Conservation (phyloP, 2,113 vertebrate genomes). For the Trematocara zebra region DNA sequence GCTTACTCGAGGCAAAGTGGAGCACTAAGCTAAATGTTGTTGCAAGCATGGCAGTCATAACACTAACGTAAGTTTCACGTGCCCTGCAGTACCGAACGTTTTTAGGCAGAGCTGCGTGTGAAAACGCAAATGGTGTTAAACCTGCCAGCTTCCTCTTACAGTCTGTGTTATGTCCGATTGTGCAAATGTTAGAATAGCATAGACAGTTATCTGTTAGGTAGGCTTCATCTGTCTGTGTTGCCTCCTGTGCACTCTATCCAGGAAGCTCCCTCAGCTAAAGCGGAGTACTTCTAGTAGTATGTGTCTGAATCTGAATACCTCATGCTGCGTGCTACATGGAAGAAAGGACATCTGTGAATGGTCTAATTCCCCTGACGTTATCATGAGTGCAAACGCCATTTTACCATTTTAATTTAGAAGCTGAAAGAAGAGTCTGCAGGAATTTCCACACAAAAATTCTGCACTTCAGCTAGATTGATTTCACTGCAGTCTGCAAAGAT, state of each 20-base stretch:
- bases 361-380: not conserved
- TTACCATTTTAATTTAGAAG: not conserved
- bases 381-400: not conserved
- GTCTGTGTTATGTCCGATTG: not conserved
- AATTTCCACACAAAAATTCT: not conserved
- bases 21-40: not conserved
- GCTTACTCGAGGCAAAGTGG: not conserved
- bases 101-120: not conserved
- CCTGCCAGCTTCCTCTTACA: not conserved
- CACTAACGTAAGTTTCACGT: not conserved
- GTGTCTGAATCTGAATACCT: not conserved
- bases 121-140: fast-evolving
- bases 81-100: fast-evolving
- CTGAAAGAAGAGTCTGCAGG: not conserved
- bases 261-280: not conserved
- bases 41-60: not conserved
- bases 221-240: not conserved
- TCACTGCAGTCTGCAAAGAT: not conserved
- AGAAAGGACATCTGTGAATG: not conserved
- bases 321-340: not conserved
- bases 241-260: not conserved
- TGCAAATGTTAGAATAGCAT: not conserved
- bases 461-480: not conserved
- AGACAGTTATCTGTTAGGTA: not conserved
- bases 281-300: not conserved